Base-by-base conservation (phyloP, 2,888 invertebrate species). In the Seira ritae region DNA sequence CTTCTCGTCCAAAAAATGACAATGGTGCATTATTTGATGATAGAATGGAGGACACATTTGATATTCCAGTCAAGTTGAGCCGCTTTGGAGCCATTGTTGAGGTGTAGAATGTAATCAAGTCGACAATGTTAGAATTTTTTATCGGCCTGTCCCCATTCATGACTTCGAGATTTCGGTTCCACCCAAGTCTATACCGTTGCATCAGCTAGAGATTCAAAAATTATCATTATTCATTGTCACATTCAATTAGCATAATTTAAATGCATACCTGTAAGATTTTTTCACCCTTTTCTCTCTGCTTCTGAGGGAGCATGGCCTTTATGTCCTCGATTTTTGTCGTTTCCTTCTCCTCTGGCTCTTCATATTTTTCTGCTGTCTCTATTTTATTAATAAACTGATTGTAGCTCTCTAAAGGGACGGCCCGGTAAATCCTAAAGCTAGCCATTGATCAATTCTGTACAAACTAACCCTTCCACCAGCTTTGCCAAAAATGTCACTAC, bases 401-500 rank as follows among this genome's bases (percentile, higher is more conserved):
- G 17, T 74, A 74, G 4, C 15, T 46, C 12, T 74, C 74, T 0
- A 74, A 8, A 22, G 66, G 46, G 1, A 74, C 23, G 1, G 74
- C 37, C 0, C 23, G 19, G n/a, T 66, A 74, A 0, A 69, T 22
- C 15, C 20, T 17, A 62, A 69, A 68, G 8, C 15, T 55, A 60
- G 31, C n/a, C 77, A 70, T 70, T 31, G 3, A 31, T 0, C 46
- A 67, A n/a, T 23, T 67, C 46, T 22, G 23, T 23, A 22, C 75
- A 75, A 46, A 75, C 20, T 6, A 75, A 0, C 17, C 75, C 67
- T 15, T 75, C 75, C 66, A 75, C n/a, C 19, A 75, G 17, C n/a
- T 72, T 72, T 8, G 72, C 22, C 46, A 75, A 67, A 75, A 75
- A 75, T 15, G 75, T 67, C 10, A 75, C 67, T 12, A 75, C 67